These are phyloP conservation scores for Tetraneura akinire DNA, from an alignment of 1,140 invertebrate species.

Conservation along the genomic window DNA sequence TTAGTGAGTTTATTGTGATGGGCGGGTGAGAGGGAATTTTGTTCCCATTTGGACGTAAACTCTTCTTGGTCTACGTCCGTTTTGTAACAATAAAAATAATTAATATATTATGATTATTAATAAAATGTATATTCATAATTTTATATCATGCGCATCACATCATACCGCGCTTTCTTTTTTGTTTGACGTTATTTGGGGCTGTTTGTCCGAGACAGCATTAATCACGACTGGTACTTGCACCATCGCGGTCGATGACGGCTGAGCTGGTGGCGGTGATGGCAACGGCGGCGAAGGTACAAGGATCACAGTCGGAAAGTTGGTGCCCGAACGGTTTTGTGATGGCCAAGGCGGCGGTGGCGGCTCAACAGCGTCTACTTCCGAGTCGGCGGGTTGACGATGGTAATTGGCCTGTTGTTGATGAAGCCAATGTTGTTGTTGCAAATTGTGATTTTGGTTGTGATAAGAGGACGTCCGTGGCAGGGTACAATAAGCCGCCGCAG, in stretches of 20 bases:
- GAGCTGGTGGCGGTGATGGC: neutral
- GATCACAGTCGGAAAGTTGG: conserved; percentile 2
- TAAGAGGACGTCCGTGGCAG: neutral
- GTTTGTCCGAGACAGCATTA: neutral
- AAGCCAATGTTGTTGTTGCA: neutral
- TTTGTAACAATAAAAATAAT: too few species aligned
- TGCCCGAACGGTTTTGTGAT: neutral
- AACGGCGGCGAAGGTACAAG: neutral
- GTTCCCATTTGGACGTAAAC: too few species aligned
- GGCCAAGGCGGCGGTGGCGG: conserved; percentile 15
- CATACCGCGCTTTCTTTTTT: conserved; percentile 27
- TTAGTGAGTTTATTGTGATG: too few species aligned
- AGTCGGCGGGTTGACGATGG: neutral
- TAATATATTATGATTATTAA: too few species aligned
- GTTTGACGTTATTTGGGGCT: neutral
- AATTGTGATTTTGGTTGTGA: neutral
- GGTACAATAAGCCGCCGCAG: conserved; percentile 21
- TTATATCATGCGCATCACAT: neutral
- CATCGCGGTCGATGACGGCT: too few species aligned
- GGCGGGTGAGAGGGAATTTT: too few species aligned
- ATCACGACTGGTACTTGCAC: neutral
- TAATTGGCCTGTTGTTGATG: neutral
- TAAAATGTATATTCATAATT: too few species aligned
- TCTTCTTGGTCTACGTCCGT: too few species aligned
- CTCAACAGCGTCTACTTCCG: conserved; percentile 8